phyloP scores from a whole-genome alignment of 2,888 invertebrate species.

The Bimastos eiseni region DNA sequence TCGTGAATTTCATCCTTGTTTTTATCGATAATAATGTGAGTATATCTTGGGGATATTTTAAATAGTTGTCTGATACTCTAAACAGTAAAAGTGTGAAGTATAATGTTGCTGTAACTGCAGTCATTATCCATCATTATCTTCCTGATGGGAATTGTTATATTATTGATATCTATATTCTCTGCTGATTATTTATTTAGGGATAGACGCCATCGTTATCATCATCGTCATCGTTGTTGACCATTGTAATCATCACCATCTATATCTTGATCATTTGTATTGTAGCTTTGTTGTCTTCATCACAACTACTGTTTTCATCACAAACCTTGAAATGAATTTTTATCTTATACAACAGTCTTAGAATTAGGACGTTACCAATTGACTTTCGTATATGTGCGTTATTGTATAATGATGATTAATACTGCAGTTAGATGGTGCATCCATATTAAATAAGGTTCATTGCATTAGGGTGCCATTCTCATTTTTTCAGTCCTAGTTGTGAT shows the following conservation, averaged over 20 bases:
- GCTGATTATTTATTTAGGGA: background rate
- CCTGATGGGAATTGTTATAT: background rate
- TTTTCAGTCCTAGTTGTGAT: background rate
- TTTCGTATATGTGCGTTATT: background rate
- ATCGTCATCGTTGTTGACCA: background rate
- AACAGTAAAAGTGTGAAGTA: background rate
- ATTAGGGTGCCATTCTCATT: background rate
- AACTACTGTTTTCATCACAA: background rate
- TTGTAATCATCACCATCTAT: background rate
- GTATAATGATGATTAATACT: background rate
- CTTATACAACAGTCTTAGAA: background rate
- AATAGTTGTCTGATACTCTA: background rate
- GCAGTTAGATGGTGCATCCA: constrained; percentile 6
- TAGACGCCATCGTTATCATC: background rate
- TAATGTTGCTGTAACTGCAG: background rate
- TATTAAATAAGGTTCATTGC: background rate
- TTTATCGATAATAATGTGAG: background rate
- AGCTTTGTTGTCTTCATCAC: background rate
- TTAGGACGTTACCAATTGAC: no score
- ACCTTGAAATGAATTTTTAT: background rate
- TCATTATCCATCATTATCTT: background rate
- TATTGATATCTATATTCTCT: background rate
- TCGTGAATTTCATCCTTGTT: background rate
- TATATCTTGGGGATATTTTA: background rate
- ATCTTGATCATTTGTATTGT: background rate